Evolutionary conservation across 2,888 invertebrate species (phyloP).

Genomic region (Pammene aurita): DNA sequence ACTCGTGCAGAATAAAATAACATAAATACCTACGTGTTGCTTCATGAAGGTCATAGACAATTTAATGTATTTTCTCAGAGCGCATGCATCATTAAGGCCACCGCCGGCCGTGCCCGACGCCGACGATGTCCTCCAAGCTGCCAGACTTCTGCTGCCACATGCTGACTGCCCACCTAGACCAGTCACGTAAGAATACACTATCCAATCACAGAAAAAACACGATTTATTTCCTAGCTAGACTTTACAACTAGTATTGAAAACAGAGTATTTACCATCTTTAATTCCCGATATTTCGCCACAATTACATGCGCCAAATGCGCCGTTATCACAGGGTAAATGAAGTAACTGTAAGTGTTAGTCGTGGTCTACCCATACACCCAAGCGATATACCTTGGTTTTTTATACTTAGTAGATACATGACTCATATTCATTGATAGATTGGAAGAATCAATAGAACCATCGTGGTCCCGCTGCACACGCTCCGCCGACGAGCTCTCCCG

Average conservation of each 20-base stretch:
- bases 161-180: constrained; percentile 94
- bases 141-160: constrained; percentile 91
- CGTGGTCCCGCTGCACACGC: constrained; percentile 68
- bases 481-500: constrained; percentile 84
- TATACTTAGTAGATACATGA: neutral
- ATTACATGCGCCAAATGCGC: too few relatives aligned
- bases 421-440: constrained; percentile 60
- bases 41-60: neutral
- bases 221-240: too few relatives aligned
- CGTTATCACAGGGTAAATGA: too few relatives aligned
- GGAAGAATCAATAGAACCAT: constrained; percentile 82
- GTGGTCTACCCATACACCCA: too few relatives aligned
- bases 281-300: too few relatives aligned
- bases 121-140: constrained; percentile 95
- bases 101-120: constrained; percentile 91
- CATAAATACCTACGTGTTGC: too few relatives aligned
- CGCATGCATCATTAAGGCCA: constrained; percentile 91
- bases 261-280: too few relatives aligned
- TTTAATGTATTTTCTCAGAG: constrained; percentile 52
- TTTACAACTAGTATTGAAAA: too few relatives aligned
- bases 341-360: too few relatives aligned
- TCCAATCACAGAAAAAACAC: neutral
- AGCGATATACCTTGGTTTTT: too few relatives aligned
- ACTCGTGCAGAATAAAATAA: too few relatives aligned
- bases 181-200: constrained; percentile 83